phyloP scores from a whole-genome alignment of 2,797 vertebrate species.

The Petrocephalus schoutedeni region DNA sequence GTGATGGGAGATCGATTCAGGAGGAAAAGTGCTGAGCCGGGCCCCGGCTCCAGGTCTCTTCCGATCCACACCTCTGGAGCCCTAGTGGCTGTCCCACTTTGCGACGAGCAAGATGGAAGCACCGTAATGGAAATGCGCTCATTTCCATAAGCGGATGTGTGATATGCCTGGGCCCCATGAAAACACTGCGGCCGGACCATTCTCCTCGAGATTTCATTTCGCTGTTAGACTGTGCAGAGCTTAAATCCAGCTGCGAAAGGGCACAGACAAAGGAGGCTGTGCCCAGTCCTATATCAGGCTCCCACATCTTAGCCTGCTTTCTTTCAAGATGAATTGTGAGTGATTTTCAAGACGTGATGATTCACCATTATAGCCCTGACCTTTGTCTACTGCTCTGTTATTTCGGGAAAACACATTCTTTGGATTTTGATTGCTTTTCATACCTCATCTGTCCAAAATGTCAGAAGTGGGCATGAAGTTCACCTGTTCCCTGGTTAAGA shows the following conservation, averaged over 20 bases:
- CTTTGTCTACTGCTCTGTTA: slow-evolving; percentile 31
- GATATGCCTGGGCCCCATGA: not conserved
- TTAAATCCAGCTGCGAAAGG: not conserved
- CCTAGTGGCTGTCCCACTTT: not conserved
- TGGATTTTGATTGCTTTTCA: slow-evolving; percentile 36
- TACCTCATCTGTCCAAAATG: slow-evolving; percentile 27
- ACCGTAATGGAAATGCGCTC: not conserved
- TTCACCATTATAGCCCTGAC: slow-evolving; percentile 30
- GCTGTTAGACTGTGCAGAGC: slow-evolving; percentile 18
- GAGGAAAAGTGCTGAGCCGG: not conserved
- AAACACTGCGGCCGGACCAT: not conserved
- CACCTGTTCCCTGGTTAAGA: slow-evolving; percentile 32
- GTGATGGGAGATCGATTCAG: not conserved
- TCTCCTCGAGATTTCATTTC: not conserved
- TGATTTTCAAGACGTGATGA: slow-evolving; percentile 32
- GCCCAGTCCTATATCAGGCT: slow-evolving; percentile 12
- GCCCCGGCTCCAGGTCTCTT: not conserved
- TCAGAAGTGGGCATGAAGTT: slow-evolving; percentile 37
- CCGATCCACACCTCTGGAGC: not conserved
- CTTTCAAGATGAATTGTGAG: slow-evolving; percentile 7
- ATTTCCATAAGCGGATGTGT: not conserved
- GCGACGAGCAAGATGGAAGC: not conserved
- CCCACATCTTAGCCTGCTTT: slow-evolving; percentile 26
- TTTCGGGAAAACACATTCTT: slow-evolving; percentile 31
- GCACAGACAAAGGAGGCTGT: slow-evolving; percentile 24